Evolutionary conservation across 2,888 invertebrate species (phyloP).

Genomic region (Ophonus ardosiacus): DNA sequence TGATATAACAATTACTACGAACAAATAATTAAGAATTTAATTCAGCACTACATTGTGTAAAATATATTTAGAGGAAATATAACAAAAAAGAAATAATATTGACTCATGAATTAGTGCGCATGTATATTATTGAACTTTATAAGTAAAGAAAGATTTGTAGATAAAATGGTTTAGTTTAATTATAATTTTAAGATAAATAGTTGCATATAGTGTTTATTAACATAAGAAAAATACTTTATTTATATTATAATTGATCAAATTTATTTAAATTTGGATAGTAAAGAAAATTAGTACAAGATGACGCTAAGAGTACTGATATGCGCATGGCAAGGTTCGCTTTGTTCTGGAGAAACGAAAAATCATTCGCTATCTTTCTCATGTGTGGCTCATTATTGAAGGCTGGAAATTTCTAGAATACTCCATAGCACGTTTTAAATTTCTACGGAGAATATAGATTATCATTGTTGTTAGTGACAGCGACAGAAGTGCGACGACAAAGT

Average conservation of each 20-base stretch:
- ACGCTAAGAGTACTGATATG: neutral
- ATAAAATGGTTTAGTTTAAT: neutral
- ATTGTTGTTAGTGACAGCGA: constrained; percentile 52
- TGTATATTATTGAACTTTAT: neutral
- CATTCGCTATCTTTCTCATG: constrained; percentile 29
- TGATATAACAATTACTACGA: neutral
- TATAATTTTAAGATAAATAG: neutral
- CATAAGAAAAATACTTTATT: neutral
- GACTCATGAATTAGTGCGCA: constrained; percentile 25
- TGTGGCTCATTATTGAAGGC: neutral
- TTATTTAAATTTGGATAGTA: neutral
- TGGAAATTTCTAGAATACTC: constrained; percentile 60
- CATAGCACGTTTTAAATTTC: constrained; percentile 41
- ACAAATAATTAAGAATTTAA: neutral
- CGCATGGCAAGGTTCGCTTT: constrained; percentile 28
- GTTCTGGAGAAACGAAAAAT: constrained; percentile 40
- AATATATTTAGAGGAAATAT: neutral
- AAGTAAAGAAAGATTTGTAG: neutral
- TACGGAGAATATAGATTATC: constrained; percentile 32
- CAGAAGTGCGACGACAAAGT: constrained; percentile 16
- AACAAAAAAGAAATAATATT: constrained; percentile 17
- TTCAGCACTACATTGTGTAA: neutral
- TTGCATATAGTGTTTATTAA: no score
- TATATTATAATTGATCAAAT: neutral
- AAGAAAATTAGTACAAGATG: neutral